Evolutionary conservation across 2,797 vertebrate species (phyloP).

Genomic region (Sebastes paucispinis): DNA sequence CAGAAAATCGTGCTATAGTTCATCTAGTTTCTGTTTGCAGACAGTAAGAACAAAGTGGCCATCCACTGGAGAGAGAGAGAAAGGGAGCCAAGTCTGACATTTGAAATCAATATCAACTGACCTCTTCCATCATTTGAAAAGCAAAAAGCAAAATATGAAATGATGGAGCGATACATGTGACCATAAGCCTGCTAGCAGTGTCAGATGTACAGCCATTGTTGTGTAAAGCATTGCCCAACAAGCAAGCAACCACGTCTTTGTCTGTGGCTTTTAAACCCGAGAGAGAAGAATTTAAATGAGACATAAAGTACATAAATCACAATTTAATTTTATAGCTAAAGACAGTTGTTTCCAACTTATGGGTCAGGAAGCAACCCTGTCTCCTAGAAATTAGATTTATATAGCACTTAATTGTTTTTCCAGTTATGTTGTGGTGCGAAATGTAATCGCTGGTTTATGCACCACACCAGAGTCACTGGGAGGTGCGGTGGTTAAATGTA

Average conservation of each 20-base stretch:
- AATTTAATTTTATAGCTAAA: background rate
- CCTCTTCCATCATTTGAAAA: background rate
- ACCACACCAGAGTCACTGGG: too few relatives aligned
- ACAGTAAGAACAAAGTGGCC: background rate
- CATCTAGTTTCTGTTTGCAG: background rate
- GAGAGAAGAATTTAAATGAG: background rate
- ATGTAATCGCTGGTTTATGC: too few relatives aligned
- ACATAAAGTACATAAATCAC: background rate
- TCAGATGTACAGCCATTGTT: background rate
- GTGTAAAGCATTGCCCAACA: background rate
- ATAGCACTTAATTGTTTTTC: too few relatives aligned
- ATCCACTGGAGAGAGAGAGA: too few relatives aligned
- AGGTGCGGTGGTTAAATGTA: too few relatives aligned
- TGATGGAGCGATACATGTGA: background rate
- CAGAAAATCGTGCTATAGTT: background rate
- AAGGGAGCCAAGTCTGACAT: background rate
- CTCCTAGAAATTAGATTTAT: too few relatives aligned
- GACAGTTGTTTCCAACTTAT: background rate
- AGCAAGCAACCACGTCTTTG: background rate
- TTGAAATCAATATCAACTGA: background rate
- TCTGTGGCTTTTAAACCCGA: background rate
- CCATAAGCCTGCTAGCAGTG: background rate
- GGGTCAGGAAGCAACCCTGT: too few relatives aligned
- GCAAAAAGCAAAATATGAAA: background rate
- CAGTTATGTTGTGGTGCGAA: too few relatives aligned